Conservation (phyloP, 2,888 invertebrate species). For the Coelinius sp. region DNA sequence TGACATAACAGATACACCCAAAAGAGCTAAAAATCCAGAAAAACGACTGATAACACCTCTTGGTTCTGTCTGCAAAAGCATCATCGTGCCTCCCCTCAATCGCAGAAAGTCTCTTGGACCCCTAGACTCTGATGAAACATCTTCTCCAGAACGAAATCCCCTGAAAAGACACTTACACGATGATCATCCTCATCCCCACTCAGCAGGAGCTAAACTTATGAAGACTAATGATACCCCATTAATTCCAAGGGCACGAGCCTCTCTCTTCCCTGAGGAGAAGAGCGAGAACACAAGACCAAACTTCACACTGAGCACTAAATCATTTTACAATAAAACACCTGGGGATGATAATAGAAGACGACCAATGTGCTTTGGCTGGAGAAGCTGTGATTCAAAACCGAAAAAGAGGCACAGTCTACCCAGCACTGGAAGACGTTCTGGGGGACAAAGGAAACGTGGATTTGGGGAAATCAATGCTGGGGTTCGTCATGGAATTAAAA, state of each 20-base stretch:
- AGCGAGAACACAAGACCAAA: constrained; percentile 24
- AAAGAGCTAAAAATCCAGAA: constrained; percentile 53
- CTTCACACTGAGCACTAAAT: constrained; percentile 54
- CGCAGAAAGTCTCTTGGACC: constrained; percentile 57
- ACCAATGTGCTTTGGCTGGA: constrained; percentile 39
- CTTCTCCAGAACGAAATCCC: constrained; percentile 53
- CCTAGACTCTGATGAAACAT: constrained; percentile 45
- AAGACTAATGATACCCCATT: constrained; percentile 53
- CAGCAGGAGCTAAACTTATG: constrained; percentile 48
- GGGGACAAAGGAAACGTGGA: constrained; percentile 60
- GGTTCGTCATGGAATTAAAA: constrained; percentile 77
- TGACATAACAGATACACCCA: constrained; percentile 57
- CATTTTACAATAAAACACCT: constrained; percentile 57
- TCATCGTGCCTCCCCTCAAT: constrained; percentile 57
- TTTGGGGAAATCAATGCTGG: constrained; percentile 78
- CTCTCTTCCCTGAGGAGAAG: constrained; percentile 60
- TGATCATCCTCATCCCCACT: background rate
- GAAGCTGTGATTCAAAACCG: background rate
- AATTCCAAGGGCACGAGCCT: constrained; percentile 60
- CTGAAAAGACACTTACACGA: constrained; percentile 57
- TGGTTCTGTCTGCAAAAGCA: constrained; percentile 54
- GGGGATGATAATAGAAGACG: constrained; percentile 25
- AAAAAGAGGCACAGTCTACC: constrained; percentile 48
- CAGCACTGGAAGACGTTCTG: constrained; percentile 48
- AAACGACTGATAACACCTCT: constrained; percentile 59